Evolutionary conservation across 2,113 vertebrate species (phyloP).

Genomic region (Promerops cafer): DNA sequence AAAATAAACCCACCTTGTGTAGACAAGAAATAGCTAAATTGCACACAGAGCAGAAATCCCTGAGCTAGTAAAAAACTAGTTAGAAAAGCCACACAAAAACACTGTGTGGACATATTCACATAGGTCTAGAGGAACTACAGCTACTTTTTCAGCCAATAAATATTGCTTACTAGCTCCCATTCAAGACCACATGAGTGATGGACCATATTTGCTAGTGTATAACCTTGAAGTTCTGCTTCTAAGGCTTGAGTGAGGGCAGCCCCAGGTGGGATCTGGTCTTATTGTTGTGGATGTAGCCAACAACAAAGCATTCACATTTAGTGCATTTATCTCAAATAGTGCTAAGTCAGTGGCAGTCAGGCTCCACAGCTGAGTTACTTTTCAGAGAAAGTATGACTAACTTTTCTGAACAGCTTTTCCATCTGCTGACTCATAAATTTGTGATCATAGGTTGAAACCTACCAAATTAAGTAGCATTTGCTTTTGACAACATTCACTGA

Average conservation of each 20-base stretch:
- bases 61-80: conserved; percentile 19
- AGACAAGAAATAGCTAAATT: not conserved
- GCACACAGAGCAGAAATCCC: conserved; percentile 17
- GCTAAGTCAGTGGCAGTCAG: not conserved
- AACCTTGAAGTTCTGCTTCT: not conserved
- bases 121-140: not conserved
- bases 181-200: not conserved
- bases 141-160: not conserved
- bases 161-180: not conserved
- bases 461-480: not conserved
- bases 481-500: not conserved
- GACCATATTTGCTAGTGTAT: not conserved
- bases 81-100: not conserved
- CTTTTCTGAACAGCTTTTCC: not conserved
- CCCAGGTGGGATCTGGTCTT: not conserved
- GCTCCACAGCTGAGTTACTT: not conserved
- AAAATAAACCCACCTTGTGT: not conserved
- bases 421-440: not conserved
- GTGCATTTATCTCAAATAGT: not conserved
- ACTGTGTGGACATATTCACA: not conserved
- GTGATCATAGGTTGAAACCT: not conserved
- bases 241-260: not conserved
- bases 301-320: not conserved
- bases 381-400: not conserved
- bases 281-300: not conserved